Evolutionary conservation across 2,113 vertebrate genomes (phyloP), one percentile per base, ranked within the genome.

Genomic region (Polypterus senegalus): DNA sequence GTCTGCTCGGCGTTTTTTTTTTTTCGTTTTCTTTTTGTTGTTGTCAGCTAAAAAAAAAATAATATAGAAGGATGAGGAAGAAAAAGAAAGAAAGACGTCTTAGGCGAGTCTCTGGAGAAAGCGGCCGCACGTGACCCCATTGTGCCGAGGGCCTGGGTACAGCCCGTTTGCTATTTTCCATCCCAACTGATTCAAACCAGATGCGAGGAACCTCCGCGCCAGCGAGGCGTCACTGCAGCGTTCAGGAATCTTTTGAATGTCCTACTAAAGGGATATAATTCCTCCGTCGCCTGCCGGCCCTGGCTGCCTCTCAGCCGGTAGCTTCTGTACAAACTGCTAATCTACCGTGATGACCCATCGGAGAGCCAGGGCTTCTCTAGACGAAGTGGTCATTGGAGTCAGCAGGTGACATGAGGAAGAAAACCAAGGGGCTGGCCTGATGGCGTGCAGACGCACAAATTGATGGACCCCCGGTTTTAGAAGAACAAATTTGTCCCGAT

Each of bases 191-290:
- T 83, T 74, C 71, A 67, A 73, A 82, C 81, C 83, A 85, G 80
- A 85, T 85, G 81, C 77, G 77, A 61, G 72, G 74, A 77, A 77
- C 72, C 77, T 72, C 74, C 74, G 78, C 81, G 82, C 81, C 82
- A 81, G 76, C 61, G 63, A 83, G 81, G 81, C 82, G 79, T 83
- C 82, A 81, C 75, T 73, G 70, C 73, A 51, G 77, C 74, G 83
- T 83, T 84, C 81, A 84, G 77, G 76, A 78, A 78, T 84, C 77
- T 82, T 73, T 67, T 61, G 61, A 66, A 72, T 67, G 72, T 65
- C 72, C 72, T 80, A 27, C 27, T 27, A 27, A 27, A 27, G 27
- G 27, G 27, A 27, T 27, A 27, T 27, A 27, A 27, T 27, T 27
- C 27, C 27, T 27, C 27, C 27, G 27, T 27, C 27, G 27, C 27